Evolutionary conservation across 2,888 invertebrate species (phyloP).

Genomic region (Drosophila rellima): DNA sequence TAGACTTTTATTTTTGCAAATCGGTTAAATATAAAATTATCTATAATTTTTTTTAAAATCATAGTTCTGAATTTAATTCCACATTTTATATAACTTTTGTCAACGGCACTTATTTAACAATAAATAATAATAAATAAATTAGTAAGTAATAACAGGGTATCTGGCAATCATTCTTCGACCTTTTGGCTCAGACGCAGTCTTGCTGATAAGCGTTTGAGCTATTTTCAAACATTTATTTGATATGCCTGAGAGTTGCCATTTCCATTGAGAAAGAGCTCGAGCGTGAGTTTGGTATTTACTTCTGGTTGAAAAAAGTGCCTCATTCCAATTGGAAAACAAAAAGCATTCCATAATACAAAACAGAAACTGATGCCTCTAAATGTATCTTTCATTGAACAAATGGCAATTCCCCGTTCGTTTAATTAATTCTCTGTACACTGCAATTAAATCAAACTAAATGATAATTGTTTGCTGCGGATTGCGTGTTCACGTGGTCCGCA

Average conservation of each 20-base stretch:
- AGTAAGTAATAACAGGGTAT: slow-evolving; percentile 2
- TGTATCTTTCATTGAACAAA: slow-evolving; percentile 19
- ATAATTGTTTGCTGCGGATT: slow-evolving; percentile 35
- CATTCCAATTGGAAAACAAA: slow-evolving; percentile 48
- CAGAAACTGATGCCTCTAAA: slow-evolving; percentile 11
- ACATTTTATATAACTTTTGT: no score
- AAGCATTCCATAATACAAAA: slow-evolving; percentile 23
- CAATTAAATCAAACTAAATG: slow-evolving; percentile 49
- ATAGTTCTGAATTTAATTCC: no score
- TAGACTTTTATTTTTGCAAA: no score
- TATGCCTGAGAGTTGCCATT: slow-evolving; percentile 19
- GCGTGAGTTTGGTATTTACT: slow-evolving; percentile 18
- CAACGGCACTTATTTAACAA: no score
- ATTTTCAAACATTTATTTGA: slow-evolving; percentile 55
- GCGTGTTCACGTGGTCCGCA: slow-evolving; percentile 36
- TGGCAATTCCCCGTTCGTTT: slow-evolving; percentile 12
- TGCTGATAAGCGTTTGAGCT: slow-evolving; percentile 64
- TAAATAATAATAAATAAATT: neutral
- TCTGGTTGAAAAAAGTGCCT: slow-evolving; percentile 48
- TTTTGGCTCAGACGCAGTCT: slow-evolving; percentile 1
- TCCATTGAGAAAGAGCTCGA: slow-evolving; percentile 4
- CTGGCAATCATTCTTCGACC: neutral
- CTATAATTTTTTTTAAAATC: no score
- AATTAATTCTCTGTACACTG: slow-evolving; percentile 28
- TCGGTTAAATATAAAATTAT: no score